Evolutionary conservation across 2,888 invertebrate genomes (phyloP).

Genomic region (Marasmarcha lunaedactyla): DNA sequence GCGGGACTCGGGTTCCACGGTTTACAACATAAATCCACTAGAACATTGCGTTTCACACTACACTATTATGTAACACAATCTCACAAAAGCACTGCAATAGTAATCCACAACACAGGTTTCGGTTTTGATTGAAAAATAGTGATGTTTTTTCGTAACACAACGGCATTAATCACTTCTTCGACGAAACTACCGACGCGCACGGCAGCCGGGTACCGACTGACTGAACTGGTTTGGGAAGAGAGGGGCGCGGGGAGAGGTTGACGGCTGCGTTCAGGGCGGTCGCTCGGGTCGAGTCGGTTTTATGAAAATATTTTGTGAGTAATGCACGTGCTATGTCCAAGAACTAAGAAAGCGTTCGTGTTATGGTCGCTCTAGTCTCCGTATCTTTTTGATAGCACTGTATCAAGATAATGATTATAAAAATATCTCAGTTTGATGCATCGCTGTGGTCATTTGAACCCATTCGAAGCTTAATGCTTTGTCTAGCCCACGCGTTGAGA

Average conservation of each 20-base stretch:
- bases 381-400: constrained; percentile 21
- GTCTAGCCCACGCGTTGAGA: constrained; percentile 22
- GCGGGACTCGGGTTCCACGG: constrained; percentile 52
- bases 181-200: constrained; percentile 47
- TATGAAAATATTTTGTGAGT: constrained; percentile 72
- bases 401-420: constrained; percentile 28
- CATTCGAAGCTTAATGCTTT: constrained; percentile 39
- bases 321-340: constrained; percentile 66
- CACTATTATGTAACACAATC: constrained; percentile 58
- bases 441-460: constrained; percentile 19
- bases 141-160: constrained; percentile 60
- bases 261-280: constrained; percentile 22
- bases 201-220: constrained; percentile 60
- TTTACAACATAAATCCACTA: constrained; percentile 62
- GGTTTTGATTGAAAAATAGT: constrained; percentile 42
- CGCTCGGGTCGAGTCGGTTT: constrained; percentile 65
- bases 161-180: constrained; percentile 31
- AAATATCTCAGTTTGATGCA: constrained; percentile 32
- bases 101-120: constrained; percentile 63
- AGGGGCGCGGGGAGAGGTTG: constrained; percentile 28
- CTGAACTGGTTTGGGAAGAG: constrained; percentile 60
- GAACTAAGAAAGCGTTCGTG: constrained; percentile 64
- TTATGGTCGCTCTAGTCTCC: constrained; percentile 63
- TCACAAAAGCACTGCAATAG: constrained; percentile 50
- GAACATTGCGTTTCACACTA: constrained; percentile 38